phyloP scores from a whole-genome alignment of 2,797 vertebrate species.

The Crax fasciolata region DNA sequence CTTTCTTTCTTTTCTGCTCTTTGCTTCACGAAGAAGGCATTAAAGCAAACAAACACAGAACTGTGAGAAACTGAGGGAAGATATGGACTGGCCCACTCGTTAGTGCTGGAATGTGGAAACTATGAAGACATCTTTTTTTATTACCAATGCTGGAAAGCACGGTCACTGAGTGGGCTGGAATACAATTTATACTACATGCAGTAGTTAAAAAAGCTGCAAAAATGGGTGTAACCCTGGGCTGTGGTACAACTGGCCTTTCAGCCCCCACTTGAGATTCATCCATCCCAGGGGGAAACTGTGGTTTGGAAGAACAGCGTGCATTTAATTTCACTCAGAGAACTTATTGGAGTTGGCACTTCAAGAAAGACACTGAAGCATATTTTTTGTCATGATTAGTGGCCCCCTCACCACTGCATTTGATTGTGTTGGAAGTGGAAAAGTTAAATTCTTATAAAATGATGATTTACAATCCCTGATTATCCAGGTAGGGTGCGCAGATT shows the following conservation, averaged over 20 bases:
- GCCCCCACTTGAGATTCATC: constrained; percentile 84
- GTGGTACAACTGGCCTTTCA: constrained; percentile 85
- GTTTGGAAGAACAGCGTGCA: constrained; percentile 85
- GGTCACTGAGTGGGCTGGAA: constrained; percentile 77
- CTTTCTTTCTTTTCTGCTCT: constrained; percentile 50
- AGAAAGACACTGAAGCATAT: constrained; percentile 86
- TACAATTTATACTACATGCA: constrained; percentile 77
- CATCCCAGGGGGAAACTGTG: constrained; percentile 87
- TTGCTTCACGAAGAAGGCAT: constrained; percentile 69
- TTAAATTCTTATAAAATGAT: constrained; percentile 84
- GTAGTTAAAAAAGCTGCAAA: constrained; percentile 81
- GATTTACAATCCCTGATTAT: constrained; percentile 83
- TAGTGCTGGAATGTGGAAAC: constrained; percentile 82
- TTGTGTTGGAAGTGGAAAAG: constrained; percentile 86
- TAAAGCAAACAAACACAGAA: constrained; percentile 82
- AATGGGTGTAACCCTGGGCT: constrained; percentile 88
- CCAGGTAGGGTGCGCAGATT: constrained; percentile 81
- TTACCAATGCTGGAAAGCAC: constrained; percentile 77
- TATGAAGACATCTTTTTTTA: constrained; percentile 84
- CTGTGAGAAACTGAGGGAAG: constrained; percentile 83
- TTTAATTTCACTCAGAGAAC: constrained; percentile 87
- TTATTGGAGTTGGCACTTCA: constrained; percentile 88
- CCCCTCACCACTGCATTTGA: constrained; percentile 81
- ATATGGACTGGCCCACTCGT: constrained; percentile 76
- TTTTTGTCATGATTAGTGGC: constrained; percentile 87